Base-by-base conservation (phyloP, 1,140 invertebrate species). In the Zaprionus inermis region DNA sequence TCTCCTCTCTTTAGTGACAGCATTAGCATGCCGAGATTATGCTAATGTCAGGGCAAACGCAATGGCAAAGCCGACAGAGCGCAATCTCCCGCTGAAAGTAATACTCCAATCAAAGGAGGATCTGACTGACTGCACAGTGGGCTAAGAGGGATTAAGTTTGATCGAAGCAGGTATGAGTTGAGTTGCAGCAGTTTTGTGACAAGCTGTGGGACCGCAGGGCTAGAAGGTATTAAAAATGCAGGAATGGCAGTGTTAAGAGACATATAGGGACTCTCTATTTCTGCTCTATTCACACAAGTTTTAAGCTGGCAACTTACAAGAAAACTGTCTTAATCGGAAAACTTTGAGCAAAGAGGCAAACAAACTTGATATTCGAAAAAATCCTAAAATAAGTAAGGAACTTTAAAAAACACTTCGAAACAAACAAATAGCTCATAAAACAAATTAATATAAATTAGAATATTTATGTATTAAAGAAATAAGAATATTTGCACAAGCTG, bases 21-120 rank as follows among this genome's bases (percentile, higher is more conserved):
- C 58, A 64, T 51, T 44, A 44, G 22, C 61, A 66, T 72, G 60
- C 63, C 64, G 34, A 59, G 51, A 57, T 78, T 78, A 79, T 78
- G 69, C 71, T 76, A 79, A 73, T 73, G 28, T 44, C 32, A 32
- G 18, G 34, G 22, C 52, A 65, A 5, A 28, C 6, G 52, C 54
- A 61, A 22, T 20, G 12, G 7, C 38, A 38, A n/a, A 52, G 46
- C 58, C 30, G 24, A 14, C 11, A 18, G 16, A 10, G 24, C 24
- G 5, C 18, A 18, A 18, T 49, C 18, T 18, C 44, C 18, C 44
- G 20, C 16, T 22, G 16, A 49, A 5, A 49, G 16, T 22, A 22
- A 49, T 49, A 3, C 44, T 49, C 9, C 11, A 5, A 20, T 11
- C 44, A 49, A 11, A 41, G 18, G 2, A 16, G 7, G 7, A 10